Base-by-base conservation (phyloP, 2,113 vertebrate species). In the Phaethon lepturus region DNA sequence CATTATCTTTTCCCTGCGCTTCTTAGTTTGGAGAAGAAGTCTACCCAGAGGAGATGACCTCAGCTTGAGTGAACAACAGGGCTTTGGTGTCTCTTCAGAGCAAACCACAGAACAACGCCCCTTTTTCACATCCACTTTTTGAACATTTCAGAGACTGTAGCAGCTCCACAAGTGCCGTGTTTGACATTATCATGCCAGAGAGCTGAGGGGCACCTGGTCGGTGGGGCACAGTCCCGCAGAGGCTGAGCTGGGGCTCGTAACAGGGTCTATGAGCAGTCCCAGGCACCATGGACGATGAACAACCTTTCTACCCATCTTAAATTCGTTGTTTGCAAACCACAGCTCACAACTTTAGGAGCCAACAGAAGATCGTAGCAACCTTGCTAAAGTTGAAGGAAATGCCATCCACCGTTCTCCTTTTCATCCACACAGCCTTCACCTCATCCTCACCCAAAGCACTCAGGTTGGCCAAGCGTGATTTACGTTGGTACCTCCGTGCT, bases 321-420 rank as follows among this genome's bases (percentile, higher is more conserved):
- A 60, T 12, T 11, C 52, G 42, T 42, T 26, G 14, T 5, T 10
- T 10, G 28, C 62, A 75, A 66, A 53, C 14, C 44, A 13, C 2
- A 55, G 44, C 59, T 89, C n/a, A 16, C 26, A 7, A 23, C 33
- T 47, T 18, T 19, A 72, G 72, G 28, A 72, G 11, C 28, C 58
- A 16, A 8, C 0, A 29, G 64, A 35, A 55, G 56, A 6, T 11
- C 0, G 0, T 5, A 25, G 14, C 8, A 7, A 44, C 62, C n/a
- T 63, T 26, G n/a, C 26, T 50, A 18, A 69, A 47, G 8, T 5
- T 14, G 23, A 77, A 17, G 42, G 22, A 26, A 20, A 56, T 2
- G 6, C 16, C 17, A 11, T 5, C 56, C 26, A 3, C 24, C 40
- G 8, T 50, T 59, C 38, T 25, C 17, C 68, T 31, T 9, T 18